Evolutionary conservation across 2,888 invertebrate species (phyloP).

Genomic region (Fragum fragum): DNA sequence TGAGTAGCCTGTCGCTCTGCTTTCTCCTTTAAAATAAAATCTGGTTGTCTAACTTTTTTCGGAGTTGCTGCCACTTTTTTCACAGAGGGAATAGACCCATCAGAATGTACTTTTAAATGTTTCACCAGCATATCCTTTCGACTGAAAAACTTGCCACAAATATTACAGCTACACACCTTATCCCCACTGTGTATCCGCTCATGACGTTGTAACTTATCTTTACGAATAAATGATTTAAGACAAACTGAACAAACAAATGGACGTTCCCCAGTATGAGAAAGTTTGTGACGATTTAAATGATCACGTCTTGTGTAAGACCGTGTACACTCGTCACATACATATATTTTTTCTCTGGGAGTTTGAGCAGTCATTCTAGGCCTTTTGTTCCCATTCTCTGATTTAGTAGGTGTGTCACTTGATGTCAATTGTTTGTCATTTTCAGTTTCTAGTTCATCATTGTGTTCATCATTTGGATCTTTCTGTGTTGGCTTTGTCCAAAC

Average conservation of each 20-base stretch:
- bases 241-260: conserved; percentile 47
- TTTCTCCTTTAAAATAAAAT: not conserved
- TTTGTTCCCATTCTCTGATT: not conserved
- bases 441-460: not conserved
- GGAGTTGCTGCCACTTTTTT: not conserved
- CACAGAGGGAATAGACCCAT: not conserved
- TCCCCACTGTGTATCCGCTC: conserved; percentile 42
- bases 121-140: conserved; percentile 37
- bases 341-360: not conserved
- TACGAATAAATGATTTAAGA: conserved; percentile 46
- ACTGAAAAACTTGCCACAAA: conserved; percentile 32
- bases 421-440: not conserved
- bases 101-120: conserved; percentile 25
- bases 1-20: not conserved
- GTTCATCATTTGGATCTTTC: not conserved
- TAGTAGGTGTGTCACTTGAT: not conserved
- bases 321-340: conserved; percentile 40
- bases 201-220: conserved; percentile 52
- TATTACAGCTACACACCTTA: not conserved
- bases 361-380: not conserved
- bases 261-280: conserved; percentile 38
- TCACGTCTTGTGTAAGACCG: conserved; percentile 47
- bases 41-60: not conserved
- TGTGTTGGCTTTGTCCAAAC: not conserved
- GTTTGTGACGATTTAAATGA: conserved; percentile 48